A percentile compares a stretch with the other conserved stretches of the same genome.
These are phyloP conservation scores for Arenaria interpres DNA, from an alignment of 2,113 vertebrate species.

Conservation along the genomic window DNA sequence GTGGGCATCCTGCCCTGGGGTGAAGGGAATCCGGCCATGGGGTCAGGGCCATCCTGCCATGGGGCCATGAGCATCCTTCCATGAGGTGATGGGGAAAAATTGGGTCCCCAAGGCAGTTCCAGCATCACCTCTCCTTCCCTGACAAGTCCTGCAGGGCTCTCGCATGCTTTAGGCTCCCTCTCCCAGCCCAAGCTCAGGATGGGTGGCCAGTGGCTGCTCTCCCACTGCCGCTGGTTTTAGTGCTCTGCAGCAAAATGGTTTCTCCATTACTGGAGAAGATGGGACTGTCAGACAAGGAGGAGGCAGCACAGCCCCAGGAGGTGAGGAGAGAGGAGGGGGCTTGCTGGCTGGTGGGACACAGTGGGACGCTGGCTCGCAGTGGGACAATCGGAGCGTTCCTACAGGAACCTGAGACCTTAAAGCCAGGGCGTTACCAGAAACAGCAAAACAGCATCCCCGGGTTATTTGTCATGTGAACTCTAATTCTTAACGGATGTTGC, in stretches of 20 bases:
- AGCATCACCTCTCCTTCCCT: background rate
- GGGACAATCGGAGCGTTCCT: background rate
- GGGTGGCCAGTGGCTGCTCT: accelerated
- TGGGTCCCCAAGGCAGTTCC: background rate
- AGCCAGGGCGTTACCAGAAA: accelerated
- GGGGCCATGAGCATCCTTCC: background rate
- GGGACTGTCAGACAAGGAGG: background rate
- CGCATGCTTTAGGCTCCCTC: background rate
- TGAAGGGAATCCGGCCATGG: no score
- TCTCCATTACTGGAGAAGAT: background rate
- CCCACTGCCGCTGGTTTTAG: background rate
- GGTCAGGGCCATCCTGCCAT: background rate
- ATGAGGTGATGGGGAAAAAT: background rate
- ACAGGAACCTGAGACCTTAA: accelerated
- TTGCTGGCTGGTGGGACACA: accelerated
- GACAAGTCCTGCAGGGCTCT: background rate
- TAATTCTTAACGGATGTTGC: background rate
- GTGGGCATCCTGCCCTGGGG: background rate
- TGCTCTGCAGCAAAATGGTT: background rate
- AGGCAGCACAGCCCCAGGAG: accelerated
- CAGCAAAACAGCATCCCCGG: background rate
- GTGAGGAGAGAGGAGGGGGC: background rate
- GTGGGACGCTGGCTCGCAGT: accelerated
- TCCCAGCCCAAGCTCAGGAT: accelerated
- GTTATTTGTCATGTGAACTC: background rate